Percentiles rank a stretch among this genome's conserved stretches.
Evolutionary conservation across 2,797 vertebrate species (phyloP).

Genomic region (Momotus momota): DNA sequence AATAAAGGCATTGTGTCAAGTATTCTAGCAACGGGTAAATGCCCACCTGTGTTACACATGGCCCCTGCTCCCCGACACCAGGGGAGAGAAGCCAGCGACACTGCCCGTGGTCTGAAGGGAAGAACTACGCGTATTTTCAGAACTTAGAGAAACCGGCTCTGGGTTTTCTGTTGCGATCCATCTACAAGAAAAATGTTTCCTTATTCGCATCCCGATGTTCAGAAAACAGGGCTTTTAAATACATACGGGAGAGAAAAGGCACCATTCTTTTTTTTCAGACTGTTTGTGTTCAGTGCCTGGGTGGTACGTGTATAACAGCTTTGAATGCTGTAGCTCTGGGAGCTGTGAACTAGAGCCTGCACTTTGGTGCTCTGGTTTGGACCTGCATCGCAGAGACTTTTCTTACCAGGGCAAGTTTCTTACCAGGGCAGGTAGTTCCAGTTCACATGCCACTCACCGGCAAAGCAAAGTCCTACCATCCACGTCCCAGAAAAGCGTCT

Average conservation of each 20-base stretch:
- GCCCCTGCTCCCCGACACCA: not conserved
- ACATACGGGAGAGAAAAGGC: fast-evolving
- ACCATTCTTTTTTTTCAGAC: not conserved
- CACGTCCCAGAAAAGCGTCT: fast-evolving
- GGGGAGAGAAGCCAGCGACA: not conserved
- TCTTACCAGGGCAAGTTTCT: not conserved
- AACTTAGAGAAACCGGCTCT: not conserved
- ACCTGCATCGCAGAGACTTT: not conserved
- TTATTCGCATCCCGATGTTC: not conserved
- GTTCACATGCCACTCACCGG: fast-evolving
- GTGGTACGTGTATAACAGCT: not conserved
- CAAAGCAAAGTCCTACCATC: not conserved
- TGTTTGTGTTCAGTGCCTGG: fast-evolving
- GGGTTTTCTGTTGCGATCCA: not conserved
- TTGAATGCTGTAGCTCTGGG: not conserved
- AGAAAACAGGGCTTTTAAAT: not conserved
- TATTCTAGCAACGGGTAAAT: not conserved
- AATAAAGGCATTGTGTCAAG: not conserved
- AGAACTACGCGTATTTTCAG: fast-evolving
- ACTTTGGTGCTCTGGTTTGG: not conserved
- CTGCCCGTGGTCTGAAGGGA: not conserved
- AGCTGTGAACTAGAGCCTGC: not conserved
- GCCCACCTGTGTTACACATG: not conserved
- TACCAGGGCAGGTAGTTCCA: not conserved
- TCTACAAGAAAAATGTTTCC: not conserved